Percentiles rank a stretch among this genome's conserved stretches.
phyloP scores from a whole-genome alignment of 2,888 invertebrate genomes.

The Automeris io region DNA sequence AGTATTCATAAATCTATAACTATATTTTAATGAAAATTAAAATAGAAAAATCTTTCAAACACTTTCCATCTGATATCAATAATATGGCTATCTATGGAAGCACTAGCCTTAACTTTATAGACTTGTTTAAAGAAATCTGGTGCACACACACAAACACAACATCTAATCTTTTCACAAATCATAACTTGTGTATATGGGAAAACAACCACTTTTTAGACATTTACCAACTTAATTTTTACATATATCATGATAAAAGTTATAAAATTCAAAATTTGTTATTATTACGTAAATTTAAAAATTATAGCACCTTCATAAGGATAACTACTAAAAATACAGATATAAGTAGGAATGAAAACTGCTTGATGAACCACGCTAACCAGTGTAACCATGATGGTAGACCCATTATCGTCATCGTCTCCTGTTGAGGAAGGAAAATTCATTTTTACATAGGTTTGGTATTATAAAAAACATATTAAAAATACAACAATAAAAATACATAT shows the following conservation, averaged over 20 bases:
- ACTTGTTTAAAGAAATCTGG: no score
- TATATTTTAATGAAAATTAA: no score
- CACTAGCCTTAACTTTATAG: no score
- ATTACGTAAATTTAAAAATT: neutral
- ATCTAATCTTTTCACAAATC: neutral
- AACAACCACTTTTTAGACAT: neutral
- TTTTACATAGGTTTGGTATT: no score
- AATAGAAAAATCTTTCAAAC: no score
- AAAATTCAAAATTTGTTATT: neutral
- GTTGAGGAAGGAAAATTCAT: slow-evolving; percentile 19
- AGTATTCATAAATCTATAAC: neutral
- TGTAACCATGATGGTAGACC: slow-evolving; percentile 90
- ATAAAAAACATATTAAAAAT: no score
- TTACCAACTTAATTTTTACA: neutral
- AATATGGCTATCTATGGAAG: no score
- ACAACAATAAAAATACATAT: no score
- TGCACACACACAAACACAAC: no score
- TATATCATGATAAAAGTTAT: no score
- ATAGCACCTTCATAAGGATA: slow-evolving; percentile 76
- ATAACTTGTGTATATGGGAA: neutral
- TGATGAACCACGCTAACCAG: slow-evolving; percentile 92
- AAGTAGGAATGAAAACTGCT: slow-evolving; percentile 83
- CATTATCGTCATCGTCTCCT: slow-evolving; percentile 96
- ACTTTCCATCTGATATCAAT: no score
- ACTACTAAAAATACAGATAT: slow-evolving; percentile 80